These are phyloP conservation scores for Polymixis lichenea DNA, from an alignment of 2,888 invertebrate genomes.

Conservation along the genomic window DNA sequence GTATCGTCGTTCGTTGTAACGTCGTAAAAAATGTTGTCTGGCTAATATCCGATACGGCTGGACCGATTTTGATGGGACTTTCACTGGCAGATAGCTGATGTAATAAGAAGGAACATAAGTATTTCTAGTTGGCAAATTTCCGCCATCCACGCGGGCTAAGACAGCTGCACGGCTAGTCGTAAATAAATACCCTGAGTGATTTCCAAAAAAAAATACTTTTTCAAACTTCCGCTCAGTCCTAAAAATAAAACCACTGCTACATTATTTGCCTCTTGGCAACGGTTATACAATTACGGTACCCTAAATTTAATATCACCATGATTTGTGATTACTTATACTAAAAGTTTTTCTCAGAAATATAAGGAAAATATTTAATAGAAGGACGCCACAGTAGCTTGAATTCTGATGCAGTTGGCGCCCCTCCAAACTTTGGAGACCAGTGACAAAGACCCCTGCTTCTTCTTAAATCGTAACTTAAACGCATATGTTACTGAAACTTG, in stretches of 20 bases:
- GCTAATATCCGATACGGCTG: too few species aligned
- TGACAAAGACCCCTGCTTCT: conserved; percentile 34
- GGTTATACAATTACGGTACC: conserved; percentile 29
- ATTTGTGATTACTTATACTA: conserved; percentile 48
- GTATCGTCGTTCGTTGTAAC: too few species aligned
- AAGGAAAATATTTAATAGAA: conserved; percentile 59
- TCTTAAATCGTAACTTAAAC: conserved; percentile 20
- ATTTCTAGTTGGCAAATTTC: too few species aligned
- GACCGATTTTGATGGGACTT: too few species aligned
- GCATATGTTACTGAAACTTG: conserved; percentile 28
- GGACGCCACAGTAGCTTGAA: conserved; percentile 54
- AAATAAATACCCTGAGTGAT: background rate
- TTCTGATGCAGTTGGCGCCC: conserved; percentile 65
- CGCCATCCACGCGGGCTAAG: too few species aligned
- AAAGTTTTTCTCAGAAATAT: conserved; percentile 52
- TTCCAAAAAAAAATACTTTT: background rate
- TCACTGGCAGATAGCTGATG: too few species aligned
- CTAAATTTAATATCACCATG: conserved; percentile 49
- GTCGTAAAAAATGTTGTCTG: too few species aligned
- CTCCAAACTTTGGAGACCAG: conserved; percentile 55
- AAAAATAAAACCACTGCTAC: conserved; percentile 13
- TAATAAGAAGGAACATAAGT: too few species aligned
- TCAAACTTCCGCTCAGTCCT: background rate
- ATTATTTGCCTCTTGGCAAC: conserved; percentile 5
- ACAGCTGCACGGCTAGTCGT: too few species aligned